Percentiles rank a stretch among this genome's conserved stretches.
These are phyloP conservation scores for Oenanthe melanoleuca DNA, from an alignment of 2,113 vertebrate species.

Conservation along the genomic window DNA sequence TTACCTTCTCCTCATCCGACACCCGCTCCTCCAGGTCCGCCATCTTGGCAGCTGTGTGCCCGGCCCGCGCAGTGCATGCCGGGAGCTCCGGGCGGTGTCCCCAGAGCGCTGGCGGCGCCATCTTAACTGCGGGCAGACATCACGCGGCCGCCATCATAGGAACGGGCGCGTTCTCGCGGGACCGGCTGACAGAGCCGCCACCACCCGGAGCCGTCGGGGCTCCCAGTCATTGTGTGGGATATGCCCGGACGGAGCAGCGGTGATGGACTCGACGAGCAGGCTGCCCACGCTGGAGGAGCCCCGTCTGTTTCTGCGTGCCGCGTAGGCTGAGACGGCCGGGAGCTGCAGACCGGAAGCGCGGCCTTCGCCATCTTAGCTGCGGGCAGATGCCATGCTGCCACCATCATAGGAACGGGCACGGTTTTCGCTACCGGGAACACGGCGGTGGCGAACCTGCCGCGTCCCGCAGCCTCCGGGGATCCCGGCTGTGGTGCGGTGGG, in stretches of 20 bases:
- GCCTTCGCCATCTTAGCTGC: not conserved
- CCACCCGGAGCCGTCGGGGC: not conserved
- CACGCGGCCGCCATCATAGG: not conserved
- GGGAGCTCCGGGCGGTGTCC: slow-evolving; percentile 20
- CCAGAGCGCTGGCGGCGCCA: not conserved
- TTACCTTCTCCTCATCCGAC: slow-evolving; percentile 91
- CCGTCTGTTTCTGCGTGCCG: not conserved
- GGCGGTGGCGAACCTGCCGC: not conserved
- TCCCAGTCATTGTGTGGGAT: not conserved
- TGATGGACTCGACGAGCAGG: not conserved
- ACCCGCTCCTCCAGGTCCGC: slow-evolving; percentile 89
- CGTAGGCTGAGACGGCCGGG: not conserved
- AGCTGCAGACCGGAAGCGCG: not conserved
- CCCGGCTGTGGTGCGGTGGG: not conserved
- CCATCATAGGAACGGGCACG: not conserved
- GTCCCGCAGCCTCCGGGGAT: not conserved
- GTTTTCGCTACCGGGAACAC: fast-evolving
- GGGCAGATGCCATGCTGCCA: not conserved
- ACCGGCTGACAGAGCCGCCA: too few relatives aligned
- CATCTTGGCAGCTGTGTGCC: slow-evolving; percentile 86
- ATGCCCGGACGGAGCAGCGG: not conserved
- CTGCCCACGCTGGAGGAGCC: not conserved
- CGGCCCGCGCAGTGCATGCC: slow-evolving; percentile 59
- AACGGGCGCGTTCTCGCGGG: not conserved
- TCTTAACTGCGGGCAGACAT: not conserved